Conservation (phyloP, 2,797 vertebrate genomes). For the Acanthornis magna region DNA sequence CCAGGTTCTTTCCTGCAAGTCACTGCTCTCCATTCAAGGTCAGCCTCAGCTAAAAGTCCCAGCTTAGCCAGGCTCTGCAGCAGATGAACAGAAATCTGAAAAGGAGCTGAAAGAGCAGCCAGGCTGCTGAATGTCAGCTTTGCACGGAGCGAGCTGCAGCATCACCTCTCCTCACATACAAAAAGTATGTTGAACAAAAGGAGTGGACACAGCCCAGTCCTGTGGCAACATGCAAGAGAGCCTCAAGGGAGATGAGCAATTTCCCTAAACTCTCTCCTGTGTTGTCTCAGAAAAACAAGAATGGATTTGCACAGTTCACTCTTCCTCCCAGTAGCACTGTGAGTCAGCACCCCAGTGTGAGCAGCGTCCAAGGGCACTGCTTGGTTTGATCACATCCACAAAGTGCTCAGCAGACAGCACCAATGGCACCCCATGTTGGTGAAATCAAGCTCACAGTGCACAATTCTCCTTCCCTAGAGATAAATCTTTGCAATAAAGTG, state of each 20-base stretch:
- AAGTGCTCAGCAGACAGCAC: background rate
- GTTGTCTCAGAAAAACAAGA: conserved; percentile 12
- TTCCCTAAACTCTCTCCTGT: conserved; percentile 5
- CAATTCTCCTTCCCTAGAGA: background rate
- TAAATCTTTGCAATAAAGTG: background rate
- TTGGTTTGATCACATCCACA: background rate
- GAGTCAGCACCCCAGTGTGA: background rate
- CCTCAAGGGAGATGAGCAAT: conserved; percentile 52
- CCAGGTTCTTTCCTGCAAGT: background rate
- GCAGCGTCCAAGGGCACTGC: background rate
- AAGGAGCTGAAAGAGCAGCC: background rate
- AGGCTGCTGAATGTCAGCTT: background rate
- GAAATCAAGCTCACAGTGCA: background rate
- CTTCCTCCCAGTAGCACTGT: background rate
- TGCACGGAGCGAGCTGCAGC: background rate
- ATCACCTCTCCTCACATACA: background rate
- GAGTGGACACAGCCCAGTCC: conserved; percentile 3
- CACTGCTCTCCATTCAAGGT: background rate
- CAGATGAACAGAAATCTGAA: background rate
- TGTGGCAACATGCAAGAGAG: conserved; percentile 17
- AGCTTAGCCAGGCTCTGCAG: background rate
- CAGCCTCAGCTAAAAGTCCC: background rate
- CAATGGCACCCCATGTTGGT: background rate
- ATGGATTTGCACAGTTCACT: conserved; percentile 24
- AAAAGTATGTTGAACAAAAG: background rate